phyloP scores from a whole-genome alignment of 2,888 invertebrate genomes.

The Cinara cedri region DNA sequence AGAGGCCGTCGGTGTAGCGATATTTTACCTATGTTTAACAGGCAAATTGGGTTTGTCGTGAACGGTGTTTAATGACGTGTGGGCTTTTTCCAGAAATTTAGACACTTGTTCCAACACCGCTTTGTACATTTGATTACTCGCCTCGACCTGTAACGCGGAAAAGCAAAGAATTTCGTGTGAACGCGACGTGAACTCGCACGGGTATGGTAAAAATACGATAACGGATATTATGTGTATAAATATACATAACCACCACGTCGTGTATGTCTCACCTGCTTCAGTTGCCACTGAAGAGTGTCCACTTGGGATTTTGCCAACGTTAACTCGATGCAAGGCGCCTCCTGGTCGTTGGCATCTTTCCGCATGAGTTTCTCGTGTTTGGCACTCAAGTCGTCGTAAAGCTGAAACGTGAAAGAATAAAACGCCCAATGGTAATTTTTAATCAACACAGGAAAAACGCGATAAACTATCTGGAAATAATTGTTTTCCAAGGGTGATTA shows the following conservation, averaged over 20 bases:
- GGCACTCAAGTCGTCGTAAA: slow-evolving; percentile 45
- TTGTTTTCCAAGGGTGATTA: slow-evolving; percentile 23
- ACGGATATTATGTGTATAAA: slow-evolving; percentile 5
- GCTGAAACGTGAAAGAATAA: not conserved
- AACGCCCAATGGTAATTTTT: slow-evolving; percentile 23
- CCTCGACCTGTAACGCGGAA: slow-evolving; percentile 66
- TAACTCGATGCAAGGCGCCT: slow-evolving; percentile 66
- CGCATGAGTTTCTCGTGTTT: slow-evolving; percentile 46
- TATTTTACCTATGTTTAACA: slow-evolving; percentile 56
- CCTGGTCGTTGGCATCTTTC: slow-evolving; percentile 47
- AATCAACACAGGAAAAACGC: slow-evolving; percentile 11
- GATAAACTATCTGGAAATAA: not conserved
- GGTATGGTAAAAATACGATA: not conserved
- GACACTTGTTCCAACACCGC: slow-evolving; percentile 75
- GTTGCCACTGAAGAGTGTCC: slow-evolving; percentile 75
- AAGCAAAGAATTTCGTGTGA: not conserved
- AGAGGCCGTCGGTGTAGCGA: too few relatives aligned
- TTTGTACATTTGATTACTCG: slow-evolving; percentile 76
- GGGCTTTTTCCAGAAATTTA: slow-evolving; percentile 72
- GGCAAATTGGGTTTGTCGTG: slow-evolving; percentile 56
- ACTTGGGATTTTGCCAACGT: slow-evolving; percentile 70
- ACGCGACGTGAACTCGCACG: not conserved
- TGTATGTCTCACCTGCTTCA: slow-evolving; percentile 70
- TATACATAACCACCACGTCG: not conserved
- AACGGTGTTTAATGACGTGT: slow-evolving; percentile 67